These are phyloP conservation scores for Laothoe populi DNA, from an alignment of 2,888 invertebrate genomes.

Conservation along the genomic window DNA sequence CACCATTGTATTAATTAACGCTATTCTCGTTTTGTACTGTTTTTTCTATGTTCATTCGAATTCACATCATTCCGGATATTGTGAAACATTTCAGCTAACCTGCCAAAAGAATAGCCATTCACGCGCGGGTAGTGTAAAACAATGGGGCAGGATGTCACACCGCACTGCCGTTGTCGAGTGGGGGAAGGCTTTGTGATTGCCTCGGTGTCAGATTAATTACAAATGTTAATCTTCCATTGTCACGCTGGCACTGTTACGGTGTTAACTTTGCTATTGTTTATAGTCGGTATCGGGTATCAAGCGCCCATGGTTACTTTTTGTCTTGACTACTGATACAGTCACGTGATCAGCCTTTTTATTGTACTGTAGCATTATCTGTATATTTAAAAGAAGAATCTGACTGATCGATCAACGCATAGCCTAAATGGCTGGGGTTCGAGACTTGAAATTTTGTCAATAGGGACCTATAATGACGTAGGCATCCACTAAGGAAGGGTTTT, in stretches of 20 bases:
- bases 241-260: conserved; percentile 3
- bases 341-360: too few species aligned
- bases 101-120: conserved; percentile 20
- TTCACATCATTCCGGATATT: conserved; percentile 5
- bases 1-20: too few species aligned
- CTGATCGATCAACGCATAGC: too few species aligned
- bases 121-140: conserved; percentile 27
- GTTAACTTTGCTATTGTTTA: not conserved
- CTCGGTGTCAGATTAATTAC: conserved; percentile 10
- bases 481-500: too few species aligned
- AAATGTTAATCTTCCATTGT: conserved; percentile 15
- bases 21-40: too few species aligned
- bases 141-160: conserved; percentile 27
- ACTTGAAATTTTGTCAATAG: too few species aligned
- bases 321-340: too few species aligned
- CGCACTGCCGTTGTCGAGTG: conserved; percentile 1
- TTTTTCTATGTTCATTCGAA: not conserved
- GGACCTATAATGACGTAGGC: too few species aligned
- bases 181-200: not conserved
- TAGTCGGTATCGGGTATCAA: not conserved
- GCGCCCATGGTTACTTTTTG: not conserved
- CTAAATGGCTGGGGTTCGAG: too few species aligned
- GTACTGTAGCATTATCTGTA: too few species aligned
- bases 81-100: not conserved
- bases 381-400: too few species aligned